These are phyloP conservation scores for Ormyrus nitidulus DNA, from an alignment of 2,888 invertebrate species.

Conservation along the genomic window DNA sequence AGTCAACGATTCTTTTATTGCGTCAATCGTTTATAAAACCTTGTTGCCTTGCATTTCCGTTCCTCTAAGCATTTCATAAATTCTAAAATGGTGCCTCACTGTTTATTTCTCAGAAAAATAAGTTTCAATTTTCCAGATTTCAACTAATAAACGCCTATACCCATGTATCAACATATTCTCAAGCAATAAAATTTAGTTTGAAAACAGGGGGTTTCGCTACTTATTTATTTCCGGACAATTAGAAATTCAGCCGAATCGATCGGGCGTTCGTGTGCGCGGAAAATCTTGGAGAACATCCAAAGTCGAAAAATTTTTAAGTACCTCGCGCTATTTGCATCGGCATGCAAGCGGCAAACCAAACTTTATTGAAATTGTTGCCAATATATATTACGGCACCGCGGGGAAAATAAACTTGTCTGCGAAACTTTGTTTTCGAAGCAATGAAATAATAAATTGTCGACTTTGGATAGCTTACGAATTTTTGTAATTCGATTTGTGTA, in stretches of 20 bases:
- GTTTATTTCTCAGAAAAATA: too few species aligned
- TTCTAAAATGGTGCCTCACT: too few species aligned
- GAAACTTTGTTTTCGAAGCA: slow-evolving; percentile 22
- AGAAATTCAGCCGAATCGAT: slow-evolving; percentile 36
- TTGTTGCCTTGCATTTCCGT: too few species aligned
- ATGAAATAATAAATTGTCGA: slow-evolving; percentile 22
- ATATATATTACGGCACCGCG: slow-evolving; percentile 24
- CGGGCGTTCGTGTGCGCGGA: not conserved
- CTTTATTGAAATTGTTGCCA: slow-evolving; percentile 43
- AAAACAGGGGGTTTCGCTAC: not conserved
- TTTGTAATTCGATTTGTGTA: too few species aligned
- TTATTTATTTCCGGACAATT: slow-evolving; percentile 48
- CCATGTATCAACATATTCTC: too few species aligned
- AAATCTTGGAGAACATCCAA: slow-evolving; percentile 46
- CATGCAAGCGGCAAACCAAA: slow-evolving; percentile 13
- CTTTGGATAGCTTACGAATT: not conserved
- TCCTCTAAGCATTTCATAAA: too few species aligned
- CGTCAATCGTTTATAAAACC: not conserved
- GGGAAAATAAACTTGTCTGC: slow-evolving; percentile 13
- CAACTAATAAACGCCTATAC: too few species aligned
- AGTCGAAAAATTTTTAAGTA: slow-evolving; percentile 40
- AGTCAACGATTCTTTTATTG: not conserved
- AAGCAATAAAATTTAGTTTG: not conserved
- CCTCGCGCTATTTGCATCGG: slow-evolving; percentile 28
- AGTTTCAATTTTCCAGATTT: too few species aligned